Conservation (phyloP, 2,888 invertebrate genomes). For the Belgica antarctica region DNA sequence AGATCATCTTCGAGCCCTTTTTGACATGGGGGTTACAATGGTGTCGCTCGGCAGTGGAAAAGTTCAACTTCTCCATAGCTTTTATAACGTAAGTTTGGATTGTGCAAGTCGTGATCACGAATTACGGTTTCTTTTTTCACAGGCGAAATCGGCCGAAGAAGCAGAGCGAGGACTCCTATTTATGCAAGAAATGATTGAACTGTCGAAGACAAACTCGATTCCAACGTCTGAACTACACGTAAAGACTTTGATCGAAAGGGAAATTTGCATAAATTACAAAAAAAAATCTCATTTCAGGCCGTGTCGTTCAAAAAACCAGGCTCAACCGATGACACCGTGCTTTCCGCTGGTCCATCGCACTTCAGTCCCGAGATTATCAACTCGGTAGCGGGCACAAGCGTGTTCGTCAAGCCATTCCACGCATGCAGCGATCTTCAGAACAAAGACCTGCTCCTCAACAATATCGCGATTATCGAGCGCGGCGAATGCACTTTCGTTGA, state of each 20-base stretch:
- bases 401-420: conserved; percentile 69
- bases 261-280: no score
- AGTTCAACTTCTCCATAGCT: conserved; percentile 87
- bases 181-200: conserved; percentile 95
- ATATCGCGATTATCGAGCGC: conserved; percentile 81
- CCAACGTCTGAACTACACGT: conserved; percentile 31
- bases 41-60: conserved; percentile 84
- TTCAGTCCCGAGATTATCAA: conserved; percentile 76
- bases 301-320: conserved; percentile 55
- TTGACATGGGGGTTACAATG: conserved; percentile 93
- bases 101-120: conserved; percentile 34
- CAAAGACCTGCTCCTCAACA: conserved; percentile 62
- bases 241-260: neutral
- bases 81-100: conserved; percentile 71
- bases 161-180: conserved; percentile 91
- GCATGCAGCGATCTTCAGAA: conserved; percentile 62
- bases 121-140: conserved; percentile 35
- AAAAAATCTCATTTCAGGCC: conserved; percentile 53
- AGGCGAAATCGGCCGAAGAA: conserved; percentile 83
- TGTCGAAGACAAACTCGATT: conserved; percentile 68
- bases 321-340: conserved; percentile 51
- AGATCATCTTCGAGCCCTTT: conserved; percentile 80
- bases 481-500: conserved; percentile 96
- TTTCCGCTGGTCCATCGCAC: conserved; percentile 85
- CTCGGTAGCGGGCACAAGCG: conserved; percentile 64